These are phyloP conservation scores for Bufotes viridis DNA, from an alignment of 2,797 vertebrate species.

Conservation along the genomic window DNA sequence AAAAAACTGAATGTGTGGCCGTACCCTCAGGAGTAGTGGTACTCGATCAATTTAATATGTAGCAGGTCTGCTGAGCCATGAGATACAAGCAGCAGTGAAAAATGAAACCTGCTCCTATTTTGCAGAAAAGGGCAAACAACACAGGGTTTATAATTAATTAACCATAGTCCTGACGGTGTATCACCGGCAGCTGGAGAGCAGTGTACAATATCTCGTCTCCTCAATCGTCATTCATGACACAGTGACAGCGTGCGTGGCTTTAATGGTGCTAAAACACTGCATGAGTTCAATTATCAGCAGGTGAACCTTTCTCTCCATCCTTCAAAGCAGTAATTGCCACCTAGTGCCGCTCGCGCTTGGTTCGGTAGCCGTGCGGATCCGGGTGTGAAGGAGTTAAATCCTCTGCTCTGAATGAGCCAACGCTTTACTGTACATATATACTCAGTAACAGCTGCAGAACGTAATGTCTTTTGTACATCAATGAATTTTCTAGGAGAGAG, in stretches of 20 bases:
- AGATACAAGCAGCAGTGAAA: not conserved
- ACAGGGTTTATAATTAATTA: conserved; percentile 53
- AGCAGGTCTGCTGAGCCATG: not conserved
- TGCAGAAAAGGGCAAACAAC: conserved; percentile 19
- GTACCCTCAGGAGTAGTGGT: too few species aligned
- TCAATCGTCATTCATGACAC: conserved; percentile 51
- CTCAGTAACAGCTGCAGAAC: conserved; percentile 57
- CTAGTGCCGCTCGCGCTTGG: conserved; percentile 1
- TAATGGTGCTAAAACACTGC: conserved; percentile 58
- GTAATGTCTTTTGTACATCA: conserved; percentile 58
- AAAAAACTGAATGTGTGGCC: too few species aligned
- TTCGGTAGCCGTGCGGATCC: not conserved
- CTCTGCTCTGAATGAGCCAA: conserved; percentile 27
- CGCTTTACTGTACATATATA: conserved; percentile 43
- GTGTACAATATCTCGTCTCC: conserved; percentile 37
- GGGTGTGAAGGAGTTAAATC: conserved; percentile 42
- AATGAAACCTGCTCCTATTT: conserved; percentile 1
- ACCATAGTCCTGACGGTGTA: conserved; percentile 42
- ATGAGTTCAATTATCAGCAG: conserved; percentile 61
- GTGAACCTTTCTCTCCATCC: conserved; percentile 49
- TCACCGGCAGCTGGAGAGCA: conserved; percentile 48
- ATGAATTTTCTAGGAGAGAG: conserved; percentile 56
- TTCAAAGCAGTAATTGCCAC: conserved; percentile 58
- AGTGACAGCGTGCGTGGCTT: conserved; percentile 51
- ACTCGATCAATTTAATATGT: not conserved